These are phyloP conservation scores for Pipistrellus pipistrellus DNA, from an alignment of 2,797 vertebrate species.

Conservation along the genomic window DNA sequence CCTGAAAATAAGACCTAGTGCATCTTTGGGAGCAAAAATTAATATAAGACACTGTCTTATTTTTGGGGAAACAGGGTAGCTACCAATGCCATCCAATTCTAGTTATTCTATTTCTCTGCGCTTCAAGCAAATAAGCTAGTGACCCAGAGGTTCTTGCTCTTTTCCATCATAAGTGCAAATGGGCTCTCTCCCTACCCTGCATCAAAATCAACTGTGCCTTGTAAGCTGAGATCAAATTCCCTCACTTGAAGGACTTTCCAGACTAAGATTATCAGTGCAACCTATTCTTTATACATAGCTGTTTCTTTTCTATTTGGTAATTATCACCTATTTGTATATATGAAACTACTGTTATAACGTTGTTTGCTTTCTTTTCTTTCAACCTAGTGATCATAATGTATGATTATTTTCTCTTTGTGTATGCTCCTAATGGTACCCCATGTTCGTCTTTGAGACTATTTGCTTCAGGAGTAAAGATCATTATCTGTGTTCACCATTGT, in stretches of 20 bases:
- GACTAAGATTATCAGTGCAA: background rate
- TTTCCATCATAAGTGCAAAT: background rate
- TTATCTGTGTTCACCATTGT: background rate
- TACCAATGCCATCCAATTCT: background rate
- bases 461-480: background rate
- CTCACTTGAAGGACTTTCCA: background rate
- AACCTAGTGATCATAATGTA: background rate
- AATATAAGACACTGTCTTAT: too few relatives aligned
- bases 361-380: background rate
- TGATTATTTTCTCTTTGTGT: background rate
- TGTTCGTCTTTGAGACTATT: background rate
- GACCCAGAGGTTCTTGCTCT: background rate
- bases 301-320: background rate
- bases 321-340: constrained; percentile 35
- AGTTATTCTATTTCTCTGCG: constrained; percentile 10
- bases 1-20: too few relatives aligned
- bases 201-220: background rate
- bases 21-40: too few relatives aligned
- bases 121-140: background rate
- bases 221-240: background rate
- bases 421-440: background rate
- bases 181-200: background rate
- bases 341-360: background rate
- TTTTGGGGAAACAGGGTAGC: background rate
- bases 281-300: background rate